Evolutionary conservation across 2,888 invertebrate genomes (phyloP).

Genomic region (Synanthedon myopaeformis): DNA sequence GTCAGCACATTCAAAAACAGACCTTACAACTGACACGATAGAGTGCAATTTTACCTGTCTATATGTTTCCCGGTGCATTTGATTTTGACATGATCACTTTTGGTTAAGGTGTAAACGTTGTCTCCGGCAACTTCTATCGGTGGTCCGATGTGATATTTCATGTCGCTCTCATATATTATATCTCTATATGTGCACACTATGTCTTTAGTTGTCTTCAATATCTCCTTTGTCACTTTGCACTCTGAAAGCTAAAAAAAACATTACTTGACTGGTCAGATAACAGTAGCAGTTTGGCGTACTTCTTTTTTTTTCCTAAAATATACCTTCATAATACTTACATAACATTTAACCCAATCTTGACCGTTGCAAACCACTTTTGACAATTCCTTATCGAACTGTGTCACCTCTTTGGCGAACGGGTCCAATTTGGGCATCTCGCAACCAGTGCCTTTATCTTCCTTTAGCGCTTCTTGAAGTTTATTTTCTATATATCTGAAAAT

Average conservation of each 20-base stretch:
- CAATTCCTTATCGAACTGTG: constrained; percentile 75
- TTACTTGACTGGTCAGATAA: no score
- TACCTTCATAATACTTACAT: constrained; percentile 69
- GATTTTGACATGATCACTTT: constrained; percentile 80
- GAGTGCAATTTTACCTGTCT: constrained; percentile 23
- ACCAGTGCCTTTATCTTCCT: constrained; percentile 44
- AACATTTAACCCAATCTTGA: constrained; percentile 84
- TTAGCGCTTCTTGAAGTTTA: constrained; percentile 38
- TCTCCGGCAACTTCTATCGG: constrained; percentile 63
- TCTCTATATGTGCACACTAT: constrained; percentile 74
- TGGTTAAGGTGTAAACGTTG: constrained; percentile 71
- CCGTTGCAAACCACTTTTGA: constrained; percentile 74
- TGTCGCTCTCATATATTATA: constrained; percentile 77
- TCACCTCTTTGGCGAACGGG: constrained; percentile 76
- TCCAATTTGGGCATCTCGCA: constrained; percentile 56
- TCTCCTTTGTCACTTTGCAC: constrained; percentile 37
- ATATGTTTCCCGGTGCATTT: constrained; percentile 62
- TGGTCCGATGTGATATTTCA: constrained; percentile 63
- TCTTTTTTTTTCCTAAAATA: no score
- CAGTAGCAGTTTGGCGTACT: neutral
- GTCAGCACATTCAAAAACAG: neutral
- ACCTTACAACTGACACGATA: neutral
- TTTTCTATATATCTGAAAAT: constrained; percentile 37
- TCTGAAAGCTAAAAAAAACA: constrained; percentile 59
- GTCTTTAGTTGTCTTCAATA: constrained; percentile 28